Conservation (phyloP, 2,797 vertebrate genomes). For the Steatocranus sp. region DNA sequence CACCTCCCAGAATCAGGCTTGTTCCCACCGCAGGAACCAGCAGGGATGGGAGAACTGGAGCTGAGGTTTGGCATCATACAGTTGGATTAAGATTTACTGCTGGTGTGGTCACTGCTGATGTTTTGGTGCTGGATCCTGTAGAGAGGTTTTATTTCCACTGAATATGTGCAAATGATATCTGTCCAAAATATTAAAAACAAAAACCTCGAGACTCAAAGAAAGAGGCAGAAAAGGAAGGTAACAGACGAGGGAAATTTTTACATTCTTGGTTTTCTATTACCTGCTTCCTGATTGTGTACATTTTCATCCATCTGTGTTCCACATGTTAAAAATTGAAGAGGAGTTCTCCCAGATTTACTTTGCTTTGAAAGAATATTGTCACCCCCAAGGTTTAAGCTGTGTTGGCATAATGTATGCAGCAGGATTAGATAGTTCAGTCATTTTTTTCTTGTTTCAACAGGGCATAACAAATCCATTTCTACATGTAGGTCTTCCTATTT, state of each 20-base stretch:
- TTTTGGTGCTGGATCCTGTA: constrained; percentile 14
- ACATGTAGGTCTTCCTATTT: neutral
- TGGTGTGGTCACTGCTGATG: constrained; percentile 8
- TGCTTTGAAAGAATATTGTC: neutral
- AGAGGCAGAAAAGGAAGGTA: neutral
- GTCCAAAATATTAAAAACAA: neutral
- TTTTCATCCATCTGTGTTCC: neutral
- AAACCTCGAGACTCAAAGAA: neutral
- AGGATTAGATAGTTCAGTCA: neutral
- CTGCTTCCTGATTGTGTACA: neutral
- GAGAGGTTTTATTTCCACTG: constrained; percentile 21
- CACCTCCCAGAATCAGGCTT: neutral
- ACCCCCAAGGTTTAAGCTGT: neutral
- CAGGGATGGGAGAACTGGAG: neutral
- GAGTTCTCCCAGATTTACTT: neutral
- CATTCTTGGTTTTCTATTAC: neutral
- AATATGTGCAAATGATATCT: neutral
- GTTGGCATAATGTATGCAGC: neutral
- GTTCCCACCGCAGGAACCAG: constrained; percentile 24
- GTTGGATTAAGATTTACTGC: constrained; percentile 25
- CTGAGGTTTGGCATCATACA: constrained; percentile 30
- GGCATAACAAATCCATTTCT: constrained; percentile 20
- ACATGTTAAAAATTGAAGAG: constrained; percentile 2
- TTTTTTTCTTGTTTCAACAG: neutral
- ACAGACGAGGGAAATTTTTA: neutral